phyloP scores from a whole-genome alignment of 2,888 invertebrate species.

The Nebria salina region DNA sequence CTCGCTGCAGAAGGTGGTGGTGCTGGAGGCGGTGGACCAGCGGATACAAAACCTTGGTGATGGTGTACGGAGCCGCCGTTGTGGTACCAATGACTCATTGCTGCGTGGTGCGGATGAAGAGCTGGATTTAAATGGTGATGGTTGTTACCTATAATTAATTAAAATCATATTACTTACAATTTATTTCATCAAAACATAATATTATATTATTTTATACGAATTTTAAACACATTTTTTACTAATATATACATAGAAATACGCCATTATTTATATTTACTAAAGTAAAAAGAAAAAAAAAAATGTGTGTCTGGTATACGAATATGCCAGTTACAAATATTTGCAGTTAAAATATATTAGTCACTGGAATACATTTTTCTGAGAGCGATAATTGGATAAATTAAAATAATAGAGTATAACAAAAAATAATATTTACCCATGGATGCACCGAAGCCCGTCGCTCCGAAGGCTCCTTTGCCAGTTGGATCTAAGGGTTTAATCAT shows the following conservation, averaged over 20 bases:
- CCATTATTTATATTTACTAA: too few relatives aligned
- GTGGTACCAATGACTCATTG: constrained; percentile 68
- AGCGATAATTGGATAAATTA: too few relatives aligned
- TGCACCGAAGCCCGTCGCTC: constrained; percentile 81
- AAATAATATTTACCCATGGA: constrained; percentile 71
- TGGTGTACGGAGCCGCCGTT: constrained; percentile 61
- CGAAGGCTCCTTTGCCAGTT: constrained; percentile 70
- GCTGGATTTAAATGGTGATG: constrained; percentile 62
- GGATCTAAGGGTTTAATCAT: constrained; percentile 92
- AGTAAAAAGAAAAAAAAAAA: too few relatives aligned
- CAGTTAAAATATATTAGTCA: too few relatives aligned
- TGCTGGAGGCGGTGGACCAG: constrained; percentile 59
- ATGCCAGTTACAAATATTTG: too few relatives aligned
- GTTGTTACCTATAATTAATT: constrained; percentile 53
- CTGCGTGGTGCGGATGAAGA: constrained; percentile 65
- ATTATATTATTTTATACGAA: too few relatives aligned
- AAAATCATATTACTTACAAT: neutral
- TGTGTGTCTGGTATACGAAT: too few relatives aligned
- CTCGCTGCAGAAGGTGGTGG: constrained; percentile 62
- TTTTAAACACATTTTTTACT: too few relatives aligned
- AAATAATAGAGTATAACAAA: constrained; percentile 6
- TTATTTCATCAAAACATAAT: neutral
- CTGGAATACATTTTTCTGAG: too few relatives aligned
- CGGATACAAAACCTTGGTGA: constrained; percentile 62
- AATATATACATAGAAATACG: too few relatives aligned